Evolutionary conservation across 2,888 invertebrate species (phyloP), one percentile per base, ranked within the genome.

Genomic region (Ischnus inquisitorius): DNA sequence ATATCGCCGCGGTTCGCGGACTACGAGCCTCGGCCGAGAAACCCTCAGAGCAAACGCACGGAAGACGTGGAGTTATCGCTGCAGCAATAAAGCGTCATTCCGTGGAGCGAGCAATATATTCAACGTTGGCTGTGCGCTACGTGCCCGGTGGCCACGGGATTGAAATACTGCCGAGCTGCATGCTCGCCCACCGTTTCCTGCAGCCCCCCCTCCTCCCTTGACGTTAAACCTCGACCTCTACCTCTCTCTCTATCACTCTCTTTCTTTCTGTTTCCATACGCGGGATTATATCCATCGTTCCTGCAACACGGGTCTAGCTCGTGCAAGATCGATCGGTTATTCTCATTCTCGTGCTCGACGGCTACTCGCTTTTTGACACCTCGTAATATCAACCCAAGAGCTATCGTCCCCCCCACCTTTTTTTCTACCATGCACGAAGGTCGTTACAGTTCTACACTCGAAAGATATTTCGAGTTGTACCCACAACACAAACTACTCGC

Each of bases 41-140:
- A 57, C 76, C 65, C 60, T 84, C 43, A 71, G 75, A 60, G 77
- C 39, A 72, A 34, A 82, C 82, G 82, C 86, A 68, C 82, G 74
- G 57, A 79, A 79, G 82, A 82, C 82, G 69, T 67, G 75, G 85
- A 87, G 84, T 87, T 86, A 86, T 86, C 83, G 87, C 82, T 85
- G 67, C 81, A 57, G 84, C 87, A 85, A 84, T 87, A 84, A 87
- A 87, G 57, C 86, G 86, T 84, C 86, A 86, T 85, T 83, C 85
- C 71, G 74, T 83, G 82, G 25, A 82, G 72, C 69, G 79, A 67
- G 85, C 83, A 67, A 87, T 86, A 86, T 87, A 84, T 85, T 86
- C 82, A 72, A 71, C 84, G 68, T 41, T 68, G 72, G 71, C 60
- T 60, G 22, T 71, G 46, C 39, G 46, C 34, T 75, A 64, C 51